Evolutionary conservation across 2,797 vertebrate species (phyloP), one percentile per base, ranked within the genome.

Genomic region (Arctocebus calabarensis): DNA sequence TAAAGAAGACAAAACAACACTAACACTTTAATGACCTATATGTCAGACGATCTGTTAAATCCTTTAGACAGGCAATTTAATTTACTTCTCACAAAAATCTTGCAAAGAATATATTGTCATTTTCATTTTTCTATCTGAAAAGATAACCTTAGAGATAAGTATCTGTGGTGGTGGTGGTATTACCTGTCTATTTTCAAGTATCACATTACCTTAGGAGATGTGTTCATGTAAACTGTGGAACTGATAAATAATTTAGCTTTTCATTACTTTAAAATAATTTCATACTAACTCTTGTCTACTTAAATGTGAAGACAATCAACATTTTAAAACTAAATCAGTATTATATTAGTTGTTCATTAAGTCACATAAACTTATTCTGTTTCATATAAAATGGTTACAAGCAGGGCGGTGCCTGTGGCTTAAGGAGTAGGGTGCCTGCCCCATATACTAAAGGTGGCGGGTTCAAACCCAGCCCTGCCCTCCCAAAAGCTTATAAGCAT

Each of bases 181-280:
- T 73, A 2, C 8, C n/a, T 59, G 11, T 90, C 37, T 57, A 7
- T 88, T 78, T 78, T 10, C 27, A 84, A 71, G 29, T 23, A 32
- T 37, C 59, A 43, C 11, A 23, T 2, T 55, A n/a, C 20, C 8
- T 91, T 79, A 45, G 43, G 43, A 68, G 23, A 43, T 16, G 0
- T 68, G 52, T 62, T 43, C 43, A 81, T 59, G 86, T 62, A 75
- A 90, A 32, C 13, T 64, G 12, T 84, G 43, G 9, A 57, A 22
- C 13, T 86, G 17, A 37, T n/a, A 27, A 37, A 78, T 82, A 48
- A 93, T 78, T 90, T 78, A 74, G 20, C 1, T 40, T 93, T 87
- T 55, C 29, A 62, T 40, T 62, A 27, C 13, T 88, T 95, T 88
- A 77, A 90, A 93, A 62, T 88, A n/a, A 86, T 79, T 91, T 84